Percentiles rank a stretch among this genome's conserved stretches.
Conservation (phyloP, 92 coral and sea anemone species). For the Plumapathes pennacea region DNA sequence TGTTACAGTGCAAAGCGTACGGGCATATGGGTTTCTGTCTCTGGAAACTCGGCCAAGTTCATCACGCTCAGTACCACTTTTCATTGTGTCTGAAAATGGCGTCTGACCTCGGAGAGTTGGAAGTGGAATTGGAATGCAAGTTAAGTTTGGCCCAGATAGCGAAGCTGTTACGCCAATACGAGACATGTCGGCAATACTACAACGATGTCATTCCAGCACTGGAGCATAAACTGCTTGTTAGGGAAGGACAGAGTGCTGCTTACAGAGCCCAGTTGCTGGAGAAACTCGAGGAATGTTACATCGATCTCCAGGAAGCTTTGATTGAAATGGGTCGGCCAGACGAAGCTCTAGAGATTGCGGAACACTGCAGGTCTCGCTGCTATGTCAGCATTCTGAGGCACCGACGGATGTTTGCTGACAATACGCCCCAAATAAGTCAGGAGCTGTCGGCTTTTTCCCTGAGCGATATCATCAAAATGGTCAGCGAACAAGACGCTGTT, state of each 20-base stretch:
- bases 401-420: constrained; percentile 22
- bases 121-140: constrained; percentile 57
- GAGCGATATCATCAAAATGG: constrained; percentile 41
- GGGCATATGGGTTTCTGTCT: constrained; percentile 60
- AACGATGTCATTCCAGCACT: constrained; percentile 68
- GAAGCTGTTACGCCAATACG: constrained; percentile 61
- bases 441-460: constrained; percentile 26
- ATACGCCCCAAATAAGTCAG: background rate
- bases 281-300: constrained; percentile 60
- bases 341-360: constrained; percentile 73
- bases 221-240: constrained; percentile 59
- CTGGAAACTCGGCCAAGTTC: constrained; percentile 59
- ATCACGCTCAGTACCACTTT: constrained; percentile 75
- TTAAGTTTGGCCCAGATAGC: constrained; percentile 61
- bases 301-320: constrained; percentile 71
- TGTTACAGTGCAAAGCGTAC: constrained; percentile 57
- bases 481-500: constrained; percentile 40
- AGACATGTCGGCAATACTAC: constrained; percentile 57
- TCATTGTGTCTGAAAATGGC: constrained; percentile 61
- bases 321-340: constrained; percentile 58
- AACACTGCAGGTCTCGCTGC: constrained; percentile 62
- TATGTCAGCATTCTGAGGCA: constrained; percentile 59
- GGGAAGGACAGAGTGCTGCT: constrained; percentile 29
- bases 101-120: constrained; percentile 36
- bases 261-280: constrained; percentile 42